Evolutionary conservation across 2,888 invertebrate genomes (phyloP).

Genomic region (Catonia carolina): DNA sequence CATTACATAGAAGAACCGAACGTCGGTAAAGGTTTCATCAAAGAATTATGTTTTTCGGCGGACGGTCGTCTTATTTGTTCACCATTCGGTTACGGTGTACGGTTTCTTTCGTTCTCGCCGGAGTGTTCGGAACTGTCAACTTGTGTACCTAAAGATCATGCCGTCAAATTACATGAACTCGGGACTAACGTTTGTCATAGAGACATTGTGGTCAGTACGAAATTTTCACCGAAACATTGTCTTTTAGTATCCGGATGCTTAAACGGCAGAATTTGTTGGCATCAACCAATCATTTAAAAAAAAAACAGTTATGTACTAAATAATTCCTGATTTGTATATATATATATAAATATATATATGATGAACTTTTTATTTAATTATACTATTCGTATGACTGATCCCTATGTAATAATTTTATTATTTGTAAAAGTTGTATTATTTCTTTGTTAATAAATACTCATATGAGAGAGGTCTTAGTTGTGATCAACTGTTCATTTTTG

Average conservation of each 20-base stretch:
- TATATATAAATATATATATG: no score
- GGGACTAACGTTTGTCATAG: slow-evolving; percentile 66
- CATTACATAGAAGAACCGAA: slow-evolving; percentile 82
- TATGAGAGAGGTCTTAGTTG: no score
- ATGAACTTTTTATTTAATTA: no score
- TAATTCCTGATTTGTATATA: no score
- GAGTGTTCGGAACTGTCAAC: slow-evolving; percentile 71
- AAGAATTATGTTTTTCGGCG: slow-evolving; percentile 83
- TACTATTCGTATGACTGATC: no score
- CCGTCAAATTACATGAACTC: slow-evolving; percentile 55
- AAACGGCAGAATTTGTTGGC: slow-evolving; percentile 82
- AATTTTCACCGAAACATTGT: slow-evolving; percentile 81
- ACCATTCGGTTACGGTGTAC: slow-evolving; percentile 78
- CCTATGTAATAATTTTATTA: no score
- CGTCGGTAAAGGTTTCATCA: slow-evolving; percentile 76
- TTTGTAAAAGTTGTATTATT: no score
- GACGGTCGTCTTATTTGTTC: slow-evolving; percentile 88
- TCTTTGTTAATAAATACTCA: no score
- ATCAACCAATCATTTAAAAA: slow-evolving; percentile 56
- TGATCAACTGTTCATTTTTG: no score
- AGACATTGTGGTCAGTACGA: slow-evolving; percentile 80
- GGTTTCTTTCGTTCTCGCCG: slow-evolving; percentile 73
- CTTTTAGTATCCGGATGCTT: slow-evolving; percentile 86
- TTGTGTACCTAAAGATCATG: slow-evolving; percentile 49
- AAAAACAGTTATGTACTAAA: no score